Conservation (phyloP, 1,140 invertebrate genomes). For the Scaptomyza graminum region DNA sequence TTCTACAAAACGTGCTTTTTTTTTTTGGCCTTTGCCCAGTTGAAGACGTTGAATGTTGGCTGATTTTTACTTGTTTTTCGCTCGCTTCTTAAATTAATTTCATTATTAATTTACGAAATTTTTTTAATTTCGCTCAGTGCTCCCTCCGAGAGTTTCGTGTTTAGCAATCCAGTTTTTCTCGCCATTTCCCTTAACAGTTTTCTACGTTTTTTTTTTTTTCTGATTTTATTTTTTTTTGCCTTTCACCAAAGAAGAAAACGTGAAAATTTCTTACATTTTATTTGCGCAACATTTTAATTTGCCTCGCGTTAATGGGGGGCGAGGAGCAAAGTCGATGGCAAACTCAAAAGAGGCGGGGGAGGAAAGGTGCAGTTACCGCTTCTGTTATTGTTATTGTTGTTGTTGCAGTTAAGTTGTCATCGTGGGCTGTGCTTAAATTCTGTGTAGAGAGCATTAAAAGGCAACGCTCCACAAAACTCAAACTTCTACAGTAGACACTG, state of each 20-base stretch:
- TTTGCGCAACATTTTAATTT: constrained; percentile 69
- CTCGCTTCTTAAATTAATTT: constrained; percentile 44
- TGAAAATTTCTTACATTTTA: constrained; percentile 56
- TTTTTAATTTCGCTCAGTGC: neutral
- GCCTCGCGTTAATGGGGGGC: constrained; percentile 26
- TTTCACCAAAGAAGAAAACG: constrained; percentile 36
- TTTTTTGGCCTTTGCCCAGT: constrained; percentile 8
- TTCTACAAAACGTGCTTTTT: too few species aligned
- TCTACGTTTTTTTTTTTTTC: constrained; percentile 19
- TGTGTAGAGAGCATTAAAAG: constrained; percentile 11
- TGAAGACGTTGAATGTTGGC: neutral
- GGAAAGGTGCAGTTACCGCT: constrained; percentile 8
- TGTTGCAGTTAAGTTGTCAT: constrained; percentile 28
- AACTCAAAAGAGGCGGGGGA: neutral
- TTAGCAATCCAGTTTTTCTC: constrained; percentile 20
- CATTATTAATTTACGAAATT: constrained; percentile 63
- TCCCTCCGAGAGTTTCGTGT: constrained; percentile 2
- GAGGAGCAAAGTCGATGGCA: neutral
- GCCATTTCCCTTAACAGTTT: constrained; percentile 24
- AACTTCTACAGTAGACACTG: constrained; percentile 2
- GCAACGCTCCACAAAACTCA: too few species aligned
- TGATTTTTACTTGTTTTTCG: neutral
- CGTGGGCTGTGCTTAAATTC: neutral
- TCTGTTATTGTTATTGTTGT: constrained; percentile 1
- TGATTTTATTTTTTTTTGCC: constrained; percentile 8